Base-by-base conservation (phyloP, 35 echinoderm and acorn worm species). In the Hemicentrotus pulcherrimus region DNA sequence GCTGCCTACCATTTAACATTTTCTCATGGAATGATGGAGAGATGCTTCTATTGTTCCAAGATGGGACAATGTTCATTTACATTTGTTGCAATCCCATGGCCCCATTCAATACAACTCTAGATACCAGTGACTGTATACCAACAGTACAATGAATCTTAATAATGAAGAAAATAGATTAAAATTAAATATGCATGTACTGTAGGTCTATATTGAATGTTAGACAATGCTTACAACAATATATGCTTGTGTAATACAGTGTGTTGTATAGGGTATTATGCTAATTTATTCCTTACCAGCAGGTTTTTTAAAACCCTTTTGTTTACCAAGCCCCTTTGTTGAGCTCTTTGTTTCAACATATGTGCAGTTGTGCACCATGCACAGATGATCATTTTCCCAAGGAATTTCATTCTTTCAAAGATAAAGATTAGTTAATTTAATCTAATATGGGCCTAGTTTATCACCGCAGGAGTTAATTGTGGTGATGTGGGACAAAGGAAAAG, bases 271-370 rank as follows among this genome's bases (percentile, higher is more conserved):
- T 78, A 78, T 78, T 78, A 78, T 78, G 65, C 65, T 14, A 78
- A 78, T 78, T 4, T 78, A 78, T 78, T 78, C 19, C 65, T 28
- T 50, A 78, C 55, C 28, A 94, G 32, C 33, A 94, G 47, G n/a
- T 31, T 91, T 41, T 91, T 41, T 91, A 46, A 11, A 32, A 32
- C 88, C 30, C 47, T 91, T 22, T 91, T 91, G 88, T 91, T 41
- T 91, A 91, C 47, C 10, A 46, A 91, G 88, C 28, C 13, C 11
- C 33, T 46, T 24, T 91, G 65, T 22, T 78, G 22, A 78, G 65
- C 65, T 78, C 65, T 78, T 78, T 78, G 65, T 78, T 78, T 78
- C 65, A 78, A n/a, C 65, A 78, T n/a, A 78, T 78, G 65, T 78
- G 65, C 19, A 78, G 24, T 10, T 78, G 65, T 78, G 65, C 19